Conservation (phyloP, 2,797 vertebrate genomes). For the Botia kubotai region DNA sequence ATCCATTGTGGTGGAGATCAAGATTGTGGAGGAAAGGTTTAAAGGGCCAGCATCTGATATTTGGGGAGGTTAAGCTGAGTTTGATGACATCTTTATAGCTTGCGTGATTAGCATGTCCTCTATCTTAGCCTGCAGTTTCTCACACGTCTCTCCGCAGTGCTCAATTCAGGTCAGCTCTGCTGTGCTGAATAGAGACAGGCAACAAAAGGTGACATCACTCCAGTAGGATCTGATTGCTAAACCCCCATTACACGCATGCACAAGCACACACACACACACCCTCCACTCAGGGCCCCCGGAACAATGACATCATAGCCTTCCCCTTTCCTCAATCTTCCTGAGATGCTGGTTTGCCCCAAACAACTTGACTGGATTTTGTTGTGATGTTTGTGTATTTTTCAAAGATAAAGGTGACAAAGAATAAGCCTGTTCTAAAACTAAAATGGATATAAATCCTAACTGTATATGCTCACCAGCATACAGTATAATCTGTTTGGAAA, state of each 20-base stretch:
- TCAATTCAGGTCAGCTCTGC: slow-evolving; percentile 46
- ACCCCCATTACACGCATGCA: slow-evolving; percentile 34
- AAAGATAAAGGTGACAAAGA: slow-evolving; percentile 4
- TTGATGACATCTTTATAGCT: slow-evolving; percentile 70
- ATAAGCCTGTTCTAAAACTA: neutral
- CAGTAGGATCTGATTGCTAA: slow-evolving; percentile 53
- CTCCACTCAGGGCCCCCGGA: slow-evolving; percentile 7
- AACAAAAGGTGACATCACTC: slow-evolving; percentile 54
- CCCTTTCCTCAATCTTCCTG: slow-evolving; percentile 62
- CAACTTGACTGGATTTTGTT: slow-evolving; percentile 61
- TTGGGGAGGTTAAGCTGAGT: slow-evolving; percentile 49
- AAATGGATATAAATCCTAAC: neutral
- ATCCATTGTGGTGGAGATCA: slow-evolving; percentile 58
- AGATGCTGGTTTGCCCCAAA: slow-evolving; percentile 67
- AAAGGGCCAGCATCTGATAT: slow-evolving; percentile 34
- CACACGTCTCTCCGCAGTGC: slow-evolving; percentile 55
- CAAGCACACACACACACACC: slow-evolving; percentile 31
- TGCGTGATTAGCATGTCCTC: slow-evolving; percentile 45
- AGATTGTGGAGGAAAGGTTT: slow-evolving; percentile 12
- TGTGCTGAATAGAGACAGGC: slow-evolving; percentile 45
- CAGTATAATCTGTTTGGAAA: neutral
- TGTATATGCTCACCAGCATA: neutral
- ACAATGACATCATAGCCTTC: slow-evolving; percentile 67
- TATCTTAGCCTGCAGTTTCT: slow-evolving; percentile 34
- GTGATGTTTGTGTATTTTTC: slow-evolving; percentile 57